Base-by-base conservation (phyloP, 2,113 vertebrate species). In the Bettongia penicillata region DNA sequence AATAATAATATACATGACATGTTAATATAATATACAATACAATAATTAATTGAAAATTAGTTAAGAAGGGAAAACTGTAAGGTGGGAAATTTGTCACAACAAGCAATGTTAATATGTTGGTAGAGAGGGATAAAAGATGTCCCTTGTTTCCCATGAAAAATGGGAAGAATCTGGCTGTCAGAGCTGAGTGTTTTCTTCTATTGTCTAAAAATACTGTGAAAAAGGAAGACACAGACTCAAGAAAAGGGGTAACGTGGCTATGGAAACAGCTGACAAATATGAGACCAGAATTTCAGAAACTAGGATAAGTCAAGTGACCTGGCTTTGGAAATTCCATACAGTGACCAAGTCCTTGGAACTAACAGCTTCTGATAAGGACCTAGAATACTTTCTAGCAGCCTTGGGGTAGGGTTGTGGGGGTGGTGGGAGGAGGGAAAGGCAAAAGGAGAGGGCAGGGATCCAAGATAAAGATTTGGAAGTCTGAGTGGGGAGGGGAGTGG, bases 231-330 rank as follows among this genome's bases (percentile, higher is more conserved):
- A 68, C 31, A 91, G 92, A 92, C 89, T 91, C 93, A 92, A 97
- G 97, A 97, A 97, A 94, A 47, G 89, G 92, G 94, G 37, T 93
- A 96, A 97, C 95, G 37, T 97, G 95, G n/a, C 93, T 93, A 95
- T 8, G 43, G 92, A 89, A n/a, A 26, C 31, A 61, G 91, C 89
- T 94, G 84, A 96, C 55, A 97, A 97, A 97, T 94, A 8, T 1
- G 91, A 97, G 95, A 91, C 91, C 92, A 93, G 96, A 97, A 97
- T 98, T 97, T 96, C 97, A 98, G 97, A 95, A 98, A 97, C 94
- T 92, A 25, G 90, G 92, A 96, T 95, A 97, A 95, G 77, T 96
- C 51, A 16, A 16, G 90, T 96, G 95, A 97, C 93, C 95, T 31
- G 96, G 93, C 61, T 95, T 95, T 97, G 98, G 97, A 98, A 98